Evolutionary conservation across 1,140 invertebrate genomes (phyloP), one percentile per base, ranked within the genome.

Genomic region (Adelges cooleyi): DNA sequence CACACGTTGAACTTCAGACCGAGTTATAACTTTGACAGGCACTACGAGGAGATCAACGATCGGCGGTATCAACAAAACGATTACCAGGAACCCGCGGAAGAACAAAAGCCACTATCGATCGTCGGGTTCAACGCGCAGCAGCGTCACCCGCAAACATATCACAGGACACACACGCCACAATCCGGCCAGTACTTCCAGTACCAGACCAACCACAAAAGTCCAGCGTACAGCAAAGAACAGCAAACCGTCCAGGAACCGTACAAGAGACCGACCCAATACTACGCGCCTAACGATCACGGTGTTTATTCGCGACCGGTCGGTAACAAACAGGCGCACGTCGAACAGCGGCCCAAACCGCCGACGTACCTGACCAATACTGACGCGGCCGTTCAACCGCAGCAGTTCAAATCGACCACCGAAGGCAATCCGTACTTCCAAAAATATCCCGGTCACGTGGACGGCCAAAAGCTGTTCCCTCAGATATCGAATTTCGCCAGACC

Each of bases 1-100:
- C 49, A 65, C 9, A 18, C 44, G 23, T 48, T 65, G 13, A 65
- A 68, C 18, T 50, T 67, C 27, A 50, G 54, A n/a, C 52, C 53
- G 15, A 62, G 40, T 23, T 54, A 59, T n/a, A 38, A 49, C 20
- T 50, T 67, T 8, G 66, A 67, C 4, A 13, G 56, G 11, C 40
- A 33, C 3, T 48, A 22, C 42, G 56, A 62, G 6, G 56, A 62
- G 4, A 20, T 13, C n/a, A 46, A 48, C 25, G 56, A 62, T 1
- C 42, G 56, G 1, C 56, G 25, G 17, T 62, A 25, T 17, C 53
- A 44, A 18, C 53, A 44, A 10, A 59, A 27, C 23, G 53, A 59
- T 1, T 42, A 48, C n/a, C 17, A 27, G 1, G 56, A 66, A 53
- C 10, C 23, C 13, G 33, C n/a, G 25, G 65, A 44, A 18, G 38